Evolutionary conservation across 2,888 invertebrate genomes (phyloP).

Genomic region (Tiliacea aurago): DNA sequence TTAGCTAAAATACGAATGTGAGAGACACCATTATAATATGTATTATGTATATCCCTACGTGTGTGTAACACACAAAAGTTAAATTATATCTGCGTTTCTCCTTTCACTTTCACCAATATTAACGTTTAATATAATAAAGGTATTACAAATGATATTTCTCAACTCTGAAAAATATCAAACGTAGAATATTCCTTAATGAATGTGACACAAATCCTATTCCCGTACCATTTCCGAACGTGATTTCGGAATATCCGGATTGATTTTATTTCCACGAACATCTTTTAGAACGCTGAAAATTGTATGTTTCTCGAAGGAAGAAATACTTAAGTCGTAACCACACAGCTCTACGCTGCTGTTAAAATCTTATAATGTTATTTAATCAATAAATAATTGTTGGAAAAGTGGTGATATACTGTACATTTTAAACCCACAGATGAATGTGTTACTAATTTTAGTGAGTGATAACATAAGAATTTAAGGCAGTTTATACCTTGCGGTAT

Average conservation of each 20-base stretch:
- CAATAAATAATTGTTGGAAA: too few relatives aligned
- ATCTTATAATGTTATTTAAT: too few relatives aligned
- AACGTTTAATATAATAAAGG: not conserved
- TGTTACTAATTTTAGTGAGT: too few relatives aligned
- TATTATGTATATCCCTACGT: not conserved
- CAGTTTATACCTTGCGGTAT: too few relatives aligned
- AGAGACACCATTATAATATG: not conserved
- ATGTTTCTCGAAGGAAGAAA: constrained; percentile 11
- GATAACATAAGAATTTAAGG: too few relatives aligned
- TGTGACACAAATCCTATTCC: constrained; percentile 30
- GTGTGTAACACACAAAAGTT: not conserved
- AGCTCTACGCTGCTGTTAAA: not conserved
- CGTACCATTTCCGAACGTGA: constrained; percentile 41
- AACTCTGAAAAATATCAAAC: constrained; percentile 28
- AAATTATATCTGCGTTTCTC: not conserved
- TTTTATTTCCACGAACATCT: constrained; percentile 43
- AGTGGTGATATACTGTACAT: too few relatives aligned
- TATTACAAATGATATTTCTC: constrained; percentile 1
- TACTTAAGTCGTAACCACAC: not conserved
- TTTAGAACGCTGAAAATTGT: constrained; percentile 25
- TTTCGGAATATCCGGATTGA: constrained; percentile 38
- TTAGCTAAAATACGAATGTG: not conserved
- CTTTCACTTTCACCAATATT: not conserved
- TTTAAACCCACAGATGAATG: too few relatives aligned
- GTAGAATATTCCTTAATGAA: constrained; percentile 49